phyloP scores from a whole-genome alignment of 1,140 invertebrate species.

The Euborellia annulipes region DNA sequence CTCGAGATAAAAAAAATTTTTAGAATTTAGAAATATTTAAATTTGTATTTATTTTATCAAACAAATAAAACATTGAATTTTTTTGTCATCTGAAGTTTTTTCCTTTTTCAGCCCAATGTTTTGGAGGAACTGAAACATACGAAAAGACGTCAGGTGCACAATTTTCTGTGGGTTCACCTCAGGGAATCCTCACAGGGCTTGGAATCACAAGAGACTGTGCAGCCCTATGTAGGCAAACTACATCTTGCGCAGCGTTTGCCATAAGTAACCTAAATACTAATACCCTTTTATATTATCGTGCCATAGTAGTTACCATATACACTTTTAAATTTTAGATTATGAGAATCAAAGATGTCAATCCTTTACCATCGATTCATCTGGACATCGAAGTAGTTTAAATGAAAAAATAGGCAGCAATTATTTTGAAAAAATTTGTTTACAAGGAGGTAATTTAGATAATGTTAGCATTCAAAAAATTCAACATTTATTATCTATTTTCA shows the following conservation, averaged over 20 bases:
- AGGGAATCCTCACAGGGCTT: slow-evolving; percentile 27
- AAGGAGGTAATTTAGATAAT: slow-evolving; percentile 23
- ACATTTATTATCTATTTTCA: background rate
- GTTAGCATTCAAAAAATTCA: too few relatives aligned
- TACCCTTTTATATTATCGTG: too few relatives aligned
- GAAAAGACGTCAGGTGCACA: slow-evolving; percentile 29
- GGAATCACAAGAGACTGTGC: slow-evolving; percentile 31
- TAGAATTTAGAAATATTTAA: too few relatives aligned
- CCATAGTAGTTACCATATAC: too few relatives aligned
- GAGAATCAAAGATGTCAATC: slow-evolving; percentile 26
- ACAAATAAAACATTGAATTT: too few relatives aligned
- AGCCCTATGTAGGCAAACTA: slow-evolving; percentile 29
- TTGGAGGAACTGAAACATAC: slow-evolving; percentile 32
- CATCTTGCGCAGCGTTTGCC: slow-evolving; percentile 27
- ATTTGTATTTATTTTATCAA: too few relatives aligned
- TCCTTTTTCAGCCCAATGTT: slow-evolving; percentile 27
- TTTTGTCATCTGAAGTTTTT: too few relatives aligned
- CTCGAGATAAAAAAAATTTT: too few relatives aligned
- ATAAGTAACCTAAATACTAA: too few relatives aligned
- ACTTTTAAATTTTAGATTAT: slow-evolving; percentile 31
- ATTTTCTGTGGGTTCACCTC: slow-evolving; percentile 21
- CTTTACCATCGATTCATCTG: slow-evolving; percentile 22
- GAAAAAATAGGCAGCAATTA: slow-evolving; percentile 26
- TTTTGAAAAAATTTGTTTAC: slow-evolving; percentile 31
- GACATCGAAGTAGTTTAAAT: slow-evolving; percentile 23